A percentile compares a stretch with the other conserved stretches of the same genome.
Conservation (phyloP, 2,113 vertebrate species). For the Myrmecophaga tridactyla region DNA sequence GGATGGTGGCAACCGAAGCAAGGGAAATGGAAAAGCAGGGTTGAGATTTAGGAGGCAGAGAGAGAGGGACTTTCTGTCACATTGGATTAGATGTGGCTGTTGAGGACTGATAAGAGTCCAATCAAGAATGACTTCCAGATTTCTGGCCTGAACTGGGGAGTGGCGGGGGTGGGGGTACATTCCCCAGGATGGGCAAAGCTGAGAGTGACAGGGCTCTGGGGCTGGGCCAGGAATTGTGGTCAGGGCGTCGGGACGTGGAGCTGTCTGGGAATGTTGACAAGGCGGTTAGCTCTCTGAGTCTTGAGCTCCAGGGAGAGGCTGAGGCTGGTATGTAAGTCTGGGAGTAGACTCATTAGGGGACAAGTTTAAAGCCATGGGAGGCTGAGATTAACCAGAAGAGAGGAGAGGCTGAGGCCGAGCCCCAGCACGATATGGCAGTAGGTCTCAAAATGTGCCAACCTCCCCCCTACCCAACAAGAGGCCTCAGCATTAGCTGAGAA, state of each 20-base stretch:
- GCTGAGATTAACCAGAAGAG: background rate
- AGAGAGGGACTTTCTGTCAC: rapidly evolving
- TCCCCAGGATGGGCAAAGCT: background rate
- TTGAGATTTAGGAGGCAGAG: background rate
- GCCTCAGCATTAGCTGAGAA: background rate
- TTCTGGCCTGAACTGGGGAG: background rate
- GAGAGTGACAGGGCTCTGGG: background rate
- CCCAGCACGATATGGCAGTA: background rate
- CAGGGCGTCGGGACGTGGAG: rapidly evolving
- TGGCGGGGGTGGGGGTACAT: background rate
- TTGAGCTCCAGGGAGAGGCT: background rate
- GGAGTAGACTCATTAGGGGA: background rate
- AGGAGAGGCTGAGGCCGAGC: too few relatives aligned
- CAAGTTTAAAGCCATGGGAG: background rate
- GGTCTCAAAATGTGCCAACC: background rate
- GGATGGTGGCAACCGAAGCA: background rate
- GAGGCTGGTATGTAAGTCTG: background rate
- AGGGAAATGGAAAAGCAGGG: background rate
- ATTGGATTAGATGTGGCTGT: background rate
- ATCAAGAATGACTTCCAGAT: background rate
- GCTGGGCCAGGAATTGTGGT: background rate
- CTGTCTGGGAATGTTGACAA: background rate
- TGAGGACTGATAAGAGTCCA: background rate
- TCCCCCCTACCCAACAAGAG: rapidly evolving
- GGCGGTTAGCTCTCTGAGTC: background rate